Percentiles rank a stretch among this genome's conserved stretches.
Conservation (phyloP, 92 coral and sea anemone species). For the Desmophyllum pertusum region DNA sequence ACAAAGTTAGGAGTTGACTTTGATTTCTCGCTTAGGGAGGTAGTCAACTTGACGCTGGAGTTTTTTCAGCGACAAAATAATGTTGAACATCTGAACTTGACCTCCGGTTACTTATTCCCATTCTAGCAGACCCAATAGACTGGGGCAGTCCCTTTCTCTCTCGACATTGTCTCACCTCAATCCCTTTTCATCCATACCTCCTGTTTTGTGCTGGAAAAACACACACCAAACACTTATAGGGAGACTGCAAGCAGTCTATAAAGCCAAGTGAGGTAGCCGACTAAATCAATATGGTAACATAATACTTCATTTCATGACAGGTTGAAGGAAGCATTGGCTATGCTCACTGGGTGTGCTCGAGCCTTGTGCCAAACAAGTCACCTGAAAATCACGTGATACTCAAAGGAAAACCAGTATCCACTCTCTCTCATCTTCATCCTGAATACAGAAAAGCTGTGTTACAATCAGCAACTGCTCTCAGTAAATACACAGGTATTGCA, state of each 20-base stretch:
- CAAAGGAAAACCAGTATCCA: constrained; percentile 76
- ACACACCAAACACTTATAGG: no score
- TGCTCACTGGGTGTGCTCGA: constrained; percentile 90
- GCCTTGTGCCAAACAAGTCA: constrained; percentile 53
- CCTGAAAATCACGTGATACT: constrained; percentile 29
- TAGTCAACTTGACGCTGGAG: no score
- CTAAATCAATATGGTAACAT: background rate
- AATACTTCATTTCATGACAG: constrained; percentile 31
- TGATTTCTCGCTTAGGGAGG: no score
- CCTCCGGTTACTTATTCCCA: background rate
- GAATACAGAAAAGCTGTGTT: constrained; percentile 80
- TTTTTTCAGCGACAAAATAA: no score
- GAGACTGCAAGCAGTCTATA: no score
- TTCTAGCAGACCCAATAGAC: no score
- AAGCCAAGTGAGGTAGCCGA: background rate
- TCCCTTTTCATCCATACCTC: no score
- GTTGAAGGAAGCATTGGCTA: constrained; percentile 91
- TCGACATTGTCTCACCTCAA: no score
- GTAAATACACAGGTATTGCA: constrained; percentile 87
- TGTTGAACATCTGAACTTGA: background rate
- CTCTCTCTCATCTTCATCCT: constrained; percentile 84
- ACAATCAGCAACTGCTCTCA: constrained; percentile 78
- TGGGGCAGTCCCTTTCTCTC: no score
- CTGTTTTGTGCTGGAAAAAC: no score
- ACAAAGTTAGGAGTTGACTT: no score